Evolutionary conservation across 2,113 vertebrate species (phyloP).

Genomic region (Aleadryas rufinucha): DNA sequence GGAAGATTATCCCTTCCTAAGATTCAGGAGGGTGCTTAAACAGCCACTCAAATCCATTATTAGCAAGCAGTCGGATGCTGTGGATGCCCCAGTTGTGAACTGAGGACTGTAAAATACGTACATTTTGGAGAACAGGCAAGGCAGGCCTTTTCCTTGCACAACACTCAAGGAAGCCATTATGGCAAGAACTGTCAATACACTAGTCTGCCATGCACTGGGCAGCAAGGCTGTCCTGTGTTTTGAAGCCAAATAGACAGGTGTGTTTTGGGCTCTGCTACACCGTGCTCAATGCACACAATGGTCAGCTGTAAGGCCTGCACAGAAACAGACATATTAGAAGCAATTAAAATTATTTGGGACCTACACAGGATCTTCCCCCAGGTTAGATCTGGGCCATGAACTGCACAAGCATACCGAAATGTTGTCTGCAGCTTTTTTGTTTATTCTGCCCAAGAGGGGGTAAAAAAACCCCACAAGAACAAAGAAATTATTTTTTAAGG

Average conservation of each 20-base stretch:
- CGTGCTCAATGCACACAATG: fast-evolving
- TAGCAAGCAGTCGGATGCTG: neutral
- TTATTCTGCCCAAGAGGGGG: neutral
- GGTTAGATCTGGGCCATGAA: neutral
- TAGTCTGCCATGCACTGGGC: fast-evolving
- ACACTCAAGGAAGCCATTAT: fast-evolving
- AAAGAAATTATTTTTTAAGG: neutral
- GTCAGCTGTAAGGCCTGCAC: neutral
- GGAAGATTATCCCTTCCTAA: neutral
- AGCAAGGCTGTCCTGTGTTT: neutral
- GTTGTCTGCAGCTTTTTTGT: neutral
- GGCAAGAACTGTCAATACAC: neutral
- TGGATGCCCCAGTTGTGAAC: neutral
- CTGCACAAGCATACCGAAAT: neutral
- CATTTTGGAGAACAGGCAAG: neutral
- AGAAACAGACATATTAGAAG: neutral
- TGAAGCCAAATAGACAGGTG: neutral
- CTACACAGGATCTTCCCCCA: neutral
- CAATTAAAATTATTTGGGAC: neutral
- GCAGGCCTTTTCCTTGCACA: neutral
- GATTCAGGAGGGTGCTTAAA: neutral
- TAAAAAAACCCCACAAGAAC: neutral
- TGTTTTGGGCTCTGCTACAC: neutral
- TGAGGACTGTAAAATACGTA: fast-evolving
- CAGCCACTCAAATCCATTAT: neutral